Percentiles rank a stretch among this genome's conserved stretches.
Evolutionary conservation across 2,113 vertebrate genomes (phyloP).

Genomic region (Pyrgilauda ruficollis): DNA sequence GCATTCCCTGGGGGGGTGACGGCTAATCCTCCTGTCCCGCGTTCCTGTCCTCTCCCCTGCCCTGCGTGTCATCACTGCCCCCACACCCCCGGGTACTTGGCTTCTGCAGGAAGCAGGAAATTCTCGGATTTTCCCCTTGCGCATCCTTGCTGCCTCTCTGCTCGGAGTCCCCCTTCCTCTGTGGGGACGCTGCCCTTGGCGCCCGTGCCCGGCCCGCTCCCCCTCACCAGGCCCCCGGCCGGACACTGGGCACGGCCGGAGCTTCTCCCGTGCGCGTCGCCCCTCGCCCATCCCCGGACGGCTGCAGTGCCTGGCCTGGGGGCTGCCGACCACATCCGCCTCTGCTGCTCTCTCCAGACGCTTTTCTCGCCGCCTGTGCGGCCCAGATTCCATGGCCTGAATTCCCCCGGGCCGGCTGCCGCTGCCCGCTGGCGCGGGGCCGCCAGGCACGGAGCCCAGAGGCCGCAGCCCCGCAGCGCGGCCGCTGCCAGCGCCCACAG

Average conservation of each 20-base stretch:
- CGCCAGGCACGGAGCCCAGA: neutral
- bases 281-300: fast-evolving
- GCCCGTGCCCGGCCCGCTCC: neutral
- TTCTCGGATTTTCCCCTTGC: neutral
- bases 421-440: neutral
- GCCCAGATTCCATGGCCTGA: neutral
- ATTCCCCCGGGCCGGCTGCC: neutral
- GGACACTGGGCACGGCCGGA: fast-evolving
- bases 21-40: neutral
- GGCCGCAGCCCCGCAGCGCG: neutral
- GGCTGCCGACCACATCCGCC: fast-evolving
- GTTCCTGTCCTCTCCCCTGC: neutral
- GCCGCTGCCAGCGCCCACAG: neutral
- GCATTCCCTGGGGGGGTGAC: neutral
- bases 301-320: neutral
- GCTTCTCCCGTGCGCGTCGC: neutral
- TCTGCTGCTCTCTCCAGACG: neutral
- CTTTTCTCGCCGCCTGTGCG: neutral
- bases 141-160: neutral
- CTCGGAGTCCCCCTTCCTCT: fast-evolving
- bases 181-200: fast-evolving
- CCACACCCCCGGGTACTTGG: no score
- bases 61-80: fast-evolving
- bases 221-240: neutral
- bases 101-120: neutral